A percentile compares a stretch with the other conserved stretches of the same genome.
Conservation (phyloP, 92 coral and sea anemone species). For the Galaxea fascicularis region DNA sequence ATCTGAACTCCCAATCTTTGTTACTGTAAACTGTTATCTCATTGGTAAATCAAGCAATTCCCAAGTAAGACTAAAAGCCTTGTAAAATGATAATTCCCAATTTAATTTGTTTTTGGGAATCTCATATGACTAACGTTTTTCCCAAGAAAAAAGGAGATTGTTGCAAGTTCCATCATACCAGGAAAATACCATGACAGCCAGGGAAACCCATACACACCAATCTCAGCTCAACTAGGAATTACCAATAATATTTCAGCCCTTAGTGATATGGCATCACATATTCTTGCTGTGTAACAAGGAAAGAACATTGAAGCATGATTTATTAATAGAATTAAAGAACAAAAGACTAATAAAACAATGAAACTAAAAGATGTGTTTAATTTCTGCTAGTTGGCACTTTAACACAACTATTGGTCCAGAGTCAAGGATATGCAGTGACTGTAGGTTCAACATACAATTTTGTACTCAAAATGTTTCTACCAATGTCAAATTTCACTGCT, state of each 20-base stretch:
- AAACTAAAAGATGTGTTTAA: conserved; percentile 19
- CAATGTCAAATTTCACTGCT: conserved; percentile 9
- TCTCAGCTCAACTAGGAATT: neutral
- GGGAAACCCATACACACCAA: neutral
- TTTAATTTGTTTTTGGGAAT: conserved; percentile 61
- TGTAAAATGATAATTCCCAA: conserved; percentile 73
- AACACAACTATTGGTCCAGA: neutral
- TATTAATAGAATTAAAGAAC: neutral
- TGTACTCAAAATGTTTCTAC: neutral
- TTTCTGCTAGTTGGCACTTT: conserved; percentile 14
- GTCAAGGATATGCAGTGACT: neutral
- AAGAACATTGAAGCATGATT: conserved; percentile 5
- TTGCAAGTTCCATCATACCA: conserved; percentile 52
- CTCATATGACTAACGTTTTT: conserved; percentile 66
- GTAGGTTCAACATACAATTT: neutral
- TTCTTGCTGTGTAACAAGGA: conserved; percentile 4
- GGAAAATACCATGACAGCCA: conserved; percentile 52
- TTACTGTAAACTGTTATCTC: conserved; percentile 48
- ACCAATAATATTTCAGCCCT: neutral
- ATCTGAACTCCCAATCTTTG: conserved; percentile 70
- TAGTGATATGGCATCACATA: neutral
- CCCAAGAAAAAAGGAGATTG: conserved; percentile 57
- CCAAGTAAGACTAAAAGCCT: conserved; percentile 66
- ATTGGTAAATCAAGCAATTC: conserved; percentile 69
- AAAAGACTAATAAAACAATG: conserved; percentile 20